Conservation (phyloP, 2,113 vertebrate genomes). For the Mus musculus region GRCm39 chr8:119371501-119372000, state of each 20-base stretch:
- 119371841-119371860: slow-evolving; percentile 76
- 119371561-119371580: too few species aligned
- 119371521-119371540: too few species aligned
- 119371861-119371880: slow-evolving; percentile 64
- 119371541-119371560: too few species aligned
- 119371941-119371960: neutral
- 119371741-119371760: slow-evolving; percentile 77
- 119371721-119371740: slow-evolving; percentile 74
- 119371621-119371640: too few species aligned
- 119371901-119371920: slow-evolving; percentile 59
- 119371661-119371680: too few species aligned
- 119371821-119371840: slow-evolving; percentile 72
- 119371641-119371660: too few species aligned
- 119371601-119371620: too few species aligned
- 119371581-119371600: too few species aligned
- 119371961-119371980: accelerated
- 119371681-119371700: too few species aligned
- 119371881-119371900: slow-evolving; percentile 72
- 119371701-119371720: too few species aligned
- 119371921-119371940: neutral
- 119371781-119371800: slow-evolving; percentile 67
- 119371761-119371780: slow-evolving; percentile 80
- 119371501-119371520: too few species aligned
- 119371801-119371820: slow-evolving; percentile 67
- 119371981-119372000: too few species aligned